Conservation (phyloP, 2,797 vertebrate species). For the Tauraco hartlaubi region DNA sequence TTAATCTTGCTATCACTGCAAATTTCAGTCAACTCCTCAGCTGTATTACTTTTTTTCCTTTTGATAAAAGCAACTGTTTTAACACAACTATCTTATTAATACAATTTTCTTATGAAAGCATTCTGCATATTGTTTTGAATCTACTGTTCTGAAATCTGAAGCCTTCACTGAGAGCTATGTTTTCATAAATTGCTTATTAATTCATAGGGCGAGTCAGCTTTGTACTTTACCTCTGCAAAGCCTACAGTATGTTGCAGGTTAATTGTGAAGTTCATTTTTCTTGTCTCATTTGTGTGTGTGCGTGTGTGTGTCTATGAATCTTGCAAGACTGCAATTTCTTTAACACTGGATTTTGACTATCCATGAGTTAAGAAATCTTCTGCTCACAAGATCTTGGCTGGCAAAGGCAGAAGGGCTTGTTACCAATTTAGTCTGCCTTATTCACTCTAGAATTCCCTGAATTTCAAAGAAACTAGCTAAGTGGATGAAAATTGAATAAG, state of each 20-base stretch:
- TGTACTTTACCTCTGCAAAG: not conserved
- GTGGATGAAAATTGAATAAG: not conserved
- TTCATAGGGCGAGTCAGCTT: not conserved
- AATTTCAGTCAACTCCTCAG: not conserved
- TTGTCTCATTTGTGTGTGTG: not conserved
- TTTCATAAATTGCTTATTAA: not conserved
- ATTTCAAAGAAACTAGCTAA: not conserved
- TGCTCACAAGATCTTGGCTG: not conserved
- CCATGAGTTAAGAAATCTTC: not conserved
- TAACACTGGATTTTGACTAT: not conserved
- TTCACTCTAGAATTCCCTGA: not conserved
- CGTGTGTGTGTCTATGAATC: not conserved
- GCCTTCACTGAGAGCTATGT: not conserved
- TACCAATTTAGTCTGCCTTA: not conserved
- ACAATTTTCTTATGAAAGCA: not conserved
- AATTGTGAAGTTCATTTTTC: not conserved
- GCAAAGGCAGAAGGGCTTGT: not conserved
- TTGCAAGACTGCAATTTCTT: not conserved
- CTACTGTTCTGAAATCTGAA: not conserved
- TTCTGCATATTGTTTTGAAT: not conserved
- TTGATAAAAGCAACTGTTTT: not conserved
- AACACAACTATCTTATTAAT: not conserved
- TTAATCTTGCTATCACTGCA: not conserved
- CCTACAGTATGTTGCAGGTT: not conserved
- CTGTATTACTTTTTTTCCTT: not conserved